phyloP scores from a whole-genome alignment of 2,888 invertebrate species.

The Cyaniris semiargus region DNA sequence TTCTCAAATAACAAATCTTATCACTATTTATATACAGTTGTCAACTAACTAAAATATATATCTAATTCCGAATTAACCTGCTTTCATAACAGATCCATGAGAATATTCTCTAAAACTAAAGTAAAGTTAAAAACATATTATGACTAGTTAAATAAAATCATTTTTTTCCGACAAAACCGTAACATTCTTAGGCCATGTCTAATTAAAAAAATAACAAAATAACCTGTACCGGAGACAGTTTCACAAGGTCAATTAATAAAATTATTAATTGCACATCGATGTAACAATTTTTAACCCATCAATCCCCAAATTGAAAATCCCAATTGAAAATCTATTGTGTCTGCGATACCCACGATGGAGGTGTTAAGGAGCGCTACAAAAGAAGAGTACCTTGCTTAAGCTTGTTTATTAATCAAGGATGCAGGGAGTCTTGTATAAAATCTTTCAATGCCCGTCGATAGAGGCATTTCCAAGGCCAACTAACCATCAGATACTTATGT shows the following conservation, averaged over 20 bases:
- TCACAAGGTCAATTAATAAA: constrained; percentile 18
- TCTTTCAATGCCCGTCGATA: background rate
- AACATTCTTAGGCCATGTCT: constrained; percentile 15
- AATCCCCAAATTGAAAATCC: too few species aligned
- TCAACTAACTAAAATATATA: constrained; percentile 47
- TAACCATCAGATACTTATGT: background rate
- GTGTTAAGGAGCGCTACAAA: background rate
- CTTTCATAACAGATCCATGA: constrained; percentile 25
- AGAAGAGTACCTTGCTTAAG: background rate
- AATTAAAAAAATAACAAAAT: constrained; percentile 1
- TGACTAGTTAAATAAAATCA: constrained; percentile 28
- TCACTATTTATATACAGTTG: constrained; percentile 56
- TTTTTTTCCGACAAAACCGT: constrained; percentile 20
- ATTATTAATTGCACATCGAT: background rate
- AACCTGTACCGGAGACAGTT: constrained; percentile 10
- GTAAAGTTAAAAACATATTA: constrained; percentile 26
- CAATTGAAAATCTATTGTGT: too few species aligned
- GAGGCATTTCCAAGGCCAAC: background rate
- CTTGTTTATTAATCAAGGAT: background rate
- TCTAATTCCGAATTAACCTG: constrained; percentile 37
- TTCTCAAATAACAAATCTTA: constrained; percentile 60
- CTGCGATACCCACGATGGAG: too few species aligned
- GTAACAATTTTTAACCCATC: background rate
- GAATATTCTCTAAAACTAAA: constrained; percentile 32
- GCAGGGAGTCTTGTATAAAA: background rate